phyloP scores from a whole-genome alignment of 1,140 invertebrate species.

The Drosophila sturtevanti region DNA sequence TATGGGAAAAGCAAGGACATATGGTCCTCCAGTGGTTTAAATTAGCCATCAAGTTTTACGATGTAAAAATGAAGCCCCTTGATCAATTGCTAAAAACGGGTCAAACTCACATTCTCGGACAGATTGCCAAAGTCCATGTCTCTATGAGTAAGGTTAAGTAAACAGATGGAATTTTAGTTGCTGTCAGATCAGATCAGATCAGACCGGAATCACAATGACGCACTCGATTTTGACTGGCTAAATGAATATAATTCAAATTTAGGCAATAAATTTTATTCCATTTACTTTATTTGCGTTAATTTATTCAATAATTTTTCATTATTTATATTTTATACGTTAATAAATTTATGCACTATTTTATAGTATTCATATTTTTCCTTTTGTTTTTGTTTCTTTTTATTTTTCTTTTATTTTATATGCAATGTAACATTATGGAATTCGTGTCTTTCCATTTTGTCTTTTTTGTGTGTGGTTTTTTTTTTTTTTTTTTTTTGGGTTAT shows the following conservation, averaged over 20 bases:
- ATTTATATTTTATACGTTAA: slow-evolving; percentile 66
- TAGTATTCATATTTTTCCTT: slow-evolving; percentile 72
- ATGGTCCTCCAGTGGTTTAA: slow-evolving; percentile 28
- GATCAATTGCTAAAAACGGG: slow-evolving; percentile 19
- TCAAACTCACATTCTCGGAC: slow-evolving; percentile 25
- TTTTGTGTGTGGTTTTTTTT: not conserved
- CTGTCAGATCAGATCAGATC: no score
- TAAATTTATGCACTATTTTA: slow-evolving; percentile 78
- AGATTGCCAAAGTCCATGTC: slow-evolving; percentile 13
- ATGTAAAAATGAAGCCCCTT: slow-evolving; percentile 20
- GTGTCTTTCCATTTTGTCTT: slow-evolving; percentile 7
- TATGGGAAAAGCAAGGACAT: not conserved
- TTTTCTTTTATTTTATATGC: slow-evolving; percentile 62
- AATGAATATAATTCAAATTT: not conserved
- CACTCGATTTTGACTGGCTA: not conserved
- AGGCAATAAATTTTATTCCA: not conserved
- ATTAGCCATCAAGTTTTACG: slow-evolving; percentile 34
- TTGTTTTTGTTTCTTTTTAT: not conserved
- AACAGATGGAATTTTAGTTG: no score
- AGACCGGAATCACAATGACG: no score
- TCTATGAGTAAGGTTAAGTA: not conserved
- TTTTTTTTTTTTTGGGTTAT: slow-evolving; percentile 20
- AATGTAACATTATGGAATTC: slow-evolving; percentile 72
- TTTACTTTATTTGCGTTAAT: slow-evolving; percentile 67
- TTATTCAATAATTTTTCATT: slow-evolving; percentile 79